Evolutionary conservation across 2,888 invertebrate genomes (phyloP), one percentile per base, ranked within the genome.

Genomic region (Brachypalpus laphriformis): DNA sequence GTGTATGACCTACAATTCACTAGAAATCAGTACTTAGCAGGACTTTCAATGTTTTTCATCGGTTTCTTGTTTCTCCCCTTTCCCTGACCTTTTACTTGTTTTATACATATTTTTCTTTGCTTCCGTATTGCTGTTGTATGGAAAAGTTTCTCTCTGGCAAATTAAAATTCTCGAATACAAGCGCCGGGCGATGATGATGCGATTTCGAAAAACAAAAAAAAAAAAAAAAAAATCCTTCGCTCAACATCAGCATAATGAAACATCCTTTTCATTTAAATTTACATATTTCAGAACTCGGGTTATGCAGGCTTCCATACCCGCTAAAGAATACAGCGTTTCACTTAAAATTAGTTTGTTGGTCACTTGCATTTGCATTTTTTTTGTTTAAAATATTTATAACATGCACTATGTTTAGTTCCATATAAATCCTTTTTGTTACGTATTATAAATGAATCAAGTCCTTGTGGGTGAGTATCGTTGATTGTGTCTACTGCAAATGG

Each of bases 1-100:
- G 45, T n/a, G 61, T 45, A 45, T 61, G 61, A 61, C 61, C 61
- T 61, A 61, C 25, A 61, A 61, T 45, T 25, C 25, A 16, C 16
- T 9, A 28, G 16, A 28, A 25, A 61, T 16, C 14, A 8, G 14
- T 16, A 16, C 45, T 18, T n/a, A n/a, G n/a, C n/a, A n/a, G n/a
- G n/a, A 18, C 47, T 20, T 45, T 45, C 6, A 45, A 45, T 20
- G 40, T n/a, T 40, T 40, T 61, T 42, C 42, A 42, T 31, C 8
- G n/a, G n/a, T 8, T 31, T 31, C 8, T 31, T 31, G 2, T 31
- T 31, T 31, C 57, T 31, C 37, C 28, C 0, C 34, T 14, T 56
- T 18, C 22, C 20, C 22, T 40, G 25, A 20, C 8, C 22, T 25
- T n/a, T 37, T 22, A 5, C 28, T 28, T 3, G 28, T 1, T 42